Conservation (phyloP, 2,888 invertebrate genomes). For the Conops quadrifasciatus region DNA sequence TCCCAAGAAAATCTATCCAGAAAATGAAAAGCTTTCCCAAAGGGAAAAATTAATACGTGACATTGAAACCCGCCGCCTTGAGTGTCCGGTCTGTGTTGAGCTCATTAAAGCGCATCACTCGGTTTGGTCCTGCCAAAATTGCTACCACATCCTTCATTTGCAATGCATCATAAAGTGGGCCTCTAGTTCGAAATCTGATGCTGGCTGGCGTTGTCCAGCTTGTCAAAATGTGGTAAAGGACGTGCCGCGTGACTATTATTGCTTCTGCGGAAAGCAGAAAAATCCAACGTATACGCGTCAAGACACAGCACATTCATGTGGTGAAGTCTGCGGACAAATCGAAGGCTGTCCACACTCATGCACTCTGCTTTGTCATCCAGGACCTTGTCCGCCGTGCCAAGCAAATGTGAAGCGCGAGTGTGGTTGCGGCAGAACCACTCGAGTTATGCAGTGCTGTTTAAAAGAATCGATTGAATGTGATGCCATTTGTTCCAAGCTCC, state of each 20-base stretch:
- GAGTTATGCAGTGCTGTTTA: conserved; percentile 76
- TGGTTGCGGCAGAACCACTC: conserved; percentile 79
- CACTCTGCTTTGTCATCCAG: conserved; percentile 88
- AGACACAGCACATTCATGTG: conserved; percentile 90
- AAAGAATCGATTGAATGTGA: conserved; percentile 78
- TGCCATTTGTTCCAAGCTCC: conserved; percentile 74
- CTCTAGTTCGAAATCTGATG: conserved; percentile 78
- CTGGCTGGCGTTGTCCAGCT: conserved; percentile 95
- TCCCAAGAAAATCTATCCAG: conserved; percentile 49
- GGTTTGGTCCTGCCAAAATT: conserved; percentile 91
- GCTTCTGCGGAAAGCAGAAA: conserved; percentile 86
- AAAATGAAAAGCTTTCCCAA: conserved; percentile 71
- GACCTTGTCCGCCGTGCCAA: conserved; percentile 91
- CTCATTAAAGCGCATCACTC: conserved; percentile 80
- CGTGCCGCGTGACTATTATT: conserved; percentile 83
- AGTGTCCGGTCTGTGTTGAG: conserved; percentile 96
- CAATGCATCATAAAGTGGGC: conserved; percentile 94
- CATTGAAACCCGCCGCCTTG: conserved; percentile 81
- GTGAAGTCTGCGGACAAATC: conserved; percentile 78
- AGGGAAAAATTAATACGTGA: conserved; percentile 85
- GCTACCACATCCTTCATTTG: conserved; percentile 92
- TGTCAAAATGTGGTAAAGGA: conserved; percentile 84
- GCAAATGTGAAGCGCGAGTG: conserved; percentile 78
- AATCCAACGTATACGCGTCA: conserved; percentile 80
- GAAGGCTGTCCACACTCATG: conserved; percentile 74